Base-by-base conservation (phyloP, 2,797 vertebrate genomes). In the Clarias pachynema region DNA sequence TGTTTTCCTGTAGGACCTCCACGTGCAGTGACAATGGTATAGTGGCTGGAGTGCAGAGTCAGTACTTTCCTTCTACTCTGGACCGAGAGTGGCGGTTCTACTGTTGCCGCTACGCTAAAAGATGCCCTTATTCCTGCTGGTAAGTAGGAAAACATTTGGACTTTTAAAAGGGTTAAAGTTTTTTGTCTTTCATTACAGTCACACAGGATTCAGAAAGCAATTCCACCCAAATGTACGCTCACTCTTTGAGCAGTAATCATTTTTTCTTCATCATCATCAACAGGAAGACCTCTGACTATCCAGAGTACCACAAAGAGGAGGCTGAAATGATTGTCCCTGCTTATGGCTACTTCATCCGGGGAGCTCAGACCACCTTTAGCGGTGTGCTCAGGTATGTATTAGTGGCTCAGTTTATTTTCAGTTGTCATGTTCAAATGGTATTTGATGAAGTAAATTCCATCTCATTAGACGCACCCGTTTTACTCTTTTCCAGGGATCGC, bases 31-130 rank as follows among this genome's bases (percentile, higher is more conserved):
- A 95, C 85, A 99, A 99, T 0, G 98, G 98, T n/a, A 91, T 99
- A 86, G 97, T 99, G 68, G 97, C 98, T 0, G 98, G 98, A 0
- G 95, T 99, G 85, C 97, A 99, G 89, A 99, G 98, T 88, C 96
- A 97, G 89, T 99, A 99, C 92, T 99, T 99, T 81, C 96, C 97
- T 37, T 95, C 97, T 0, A 96, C 98, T 84, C 95, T 99, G 82
- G 98, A 99, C 89, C 95, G 98, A 0, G 98, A 99, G 87, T 99
- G 98, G 98, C 97, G 98, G 86, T 99, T 99, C 89, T 99, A 97
- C 93, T 99, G 98, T 92, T 99, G 98, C 89, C 97, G 96, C 69
- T 99, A 97, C 5, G 95, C 94, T 89, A 95, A 94, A 89, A 95
- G 96, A 57, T 99, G 98, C 80, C 97, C 98, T 0, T 99, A 99